These are phyloP conservation scores for Drosophila punjabiensis DNA, from an alignment of 1,140 invertebrate species.

Conservation along the genomic window DNA sequence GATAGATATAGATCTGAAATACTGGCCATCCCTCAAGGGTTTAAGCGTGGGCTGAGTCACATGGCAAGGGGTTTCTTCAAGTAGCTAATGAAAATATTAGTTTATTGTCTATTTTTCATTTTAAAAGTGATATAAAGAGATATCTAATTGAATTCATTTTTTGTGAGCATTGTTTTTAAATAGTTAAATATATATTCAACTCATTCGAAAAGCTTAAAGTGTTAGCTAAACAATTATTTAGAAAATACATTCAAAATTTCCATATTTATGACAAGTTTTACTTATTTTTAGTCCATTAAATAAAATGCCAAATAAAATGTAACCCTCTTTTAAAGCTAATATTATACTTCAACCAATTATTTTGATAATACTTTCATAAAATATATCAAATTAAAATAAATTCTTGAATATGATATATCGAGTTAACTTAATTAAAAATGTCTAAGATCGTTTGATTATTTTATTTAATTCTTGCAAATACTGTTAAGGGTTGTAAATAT, in stretches of 20 bases:
- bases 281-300: too few relatives aligned
- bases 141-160: neutral
- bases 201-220: too few relatives aligned
- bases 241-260: too few relatives aligned
- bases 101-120: neutral
- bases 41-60: conserved; percentile 1
- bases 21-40: neutral
- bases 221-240: too few relatives aligned
- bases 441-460: neutral
- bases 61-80: neutral
- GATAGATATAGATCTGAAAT: conserved; percentile 15
- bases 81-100: conserved; percentile 18
- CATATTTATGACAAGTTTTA: too few relatives aligned
- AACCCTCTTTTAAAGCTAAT: too few relatives aligned
- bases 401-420: neutral
- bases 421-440: neutral
- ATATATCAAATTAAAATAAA: too few relatives aligned
- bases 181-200: too few relatives aligned
- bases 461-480: neutral
- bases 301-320: too few relatives aligned
- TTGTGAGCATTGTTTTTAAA: neutral
- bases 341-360: too few relatives aligned
- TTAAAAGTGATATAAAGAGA: neutral
- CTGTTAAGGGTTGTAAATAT: neutral
- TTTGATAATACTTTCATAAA: too few relatives aligned